phyloP scores from a whole-genome alignment of 2,113 vertebrate genomes.

The Melanotaenia duboulayi region DNA sequence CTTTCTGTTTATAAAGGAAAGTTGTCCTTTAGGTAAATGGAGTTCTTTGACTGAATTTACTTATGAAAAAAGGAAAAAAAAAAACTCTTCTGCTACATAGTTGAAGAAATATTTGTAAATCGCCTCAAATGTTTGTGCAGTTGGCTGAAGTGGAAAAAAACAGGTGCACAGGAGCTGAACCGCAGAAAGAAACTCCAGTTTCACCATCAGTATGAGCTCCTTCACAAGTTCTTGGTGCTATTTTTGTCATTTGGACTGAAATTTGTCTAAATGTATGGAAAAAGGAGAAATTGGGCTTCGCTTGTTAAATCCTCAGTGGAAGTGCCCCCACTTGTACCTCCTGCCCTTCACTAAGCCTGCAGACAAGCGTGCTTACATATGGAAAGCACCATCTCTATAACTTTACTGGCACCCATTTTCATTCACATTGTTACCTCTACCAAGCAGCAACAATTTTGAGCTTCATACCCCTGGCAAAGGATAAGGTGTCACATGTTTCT shows the following conservation, averaged over 20 bases:
- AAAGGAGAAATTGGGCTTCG: too few species aligned
- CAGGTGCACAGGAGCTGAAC: not conserved
- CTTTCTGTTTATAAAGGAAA: conserved; percentile 48
- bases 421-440: too few species aligned
- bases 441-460: too few species aligned
- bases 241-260: not conserved
- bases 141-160: not conserved
- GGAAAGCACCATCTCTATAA: too few species aligned
- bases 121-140: not conserved
- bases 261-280: not conserved
- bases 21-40: conserved; percentile 9
- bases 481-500: too few species aligned
- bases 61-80: not conserved
- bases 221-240: too few species aligned
- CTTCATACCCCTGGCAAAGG: too few species aligned
- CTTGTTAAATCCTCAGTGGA: too few species aligned
- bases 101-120: not conserved
- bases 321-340: too few species aligned
- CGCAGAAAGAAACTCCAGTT: not conserved
- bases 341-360: too few species aligned
- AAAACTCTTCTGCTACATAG: not conserved
- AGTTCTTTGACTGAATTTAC: not conserved
- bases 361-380: too few species aligned
- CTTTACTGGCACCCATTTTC: too few species aligned
- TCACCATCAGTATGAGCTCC: not conserved